phyloP scores from a whole-genome alignment of 2,888 invertebrate genomes.

The Mimachlamys varia region DNA sequence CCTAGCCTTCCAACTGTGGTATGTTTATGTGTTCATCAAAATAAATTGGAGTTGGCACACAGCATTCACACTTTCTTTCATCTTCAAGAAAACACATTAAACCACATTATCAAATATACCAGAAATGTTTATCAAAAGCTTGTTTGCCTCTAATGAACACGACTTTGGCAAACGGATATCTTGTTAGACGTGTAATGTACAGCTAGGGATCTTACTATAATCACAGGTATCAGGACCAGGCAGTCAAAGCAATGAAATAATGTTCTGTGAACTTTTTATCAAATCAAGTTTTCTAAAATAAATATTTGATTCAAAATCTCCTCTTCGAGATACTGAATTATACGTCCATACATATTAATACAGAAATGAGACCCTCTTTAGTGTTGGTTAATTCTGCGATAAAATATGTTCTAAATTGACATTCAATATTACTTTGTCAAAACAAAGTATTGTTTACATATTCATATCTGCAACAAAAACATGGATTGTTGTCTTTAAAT shows the following conservation, averaged over 20 bases:
- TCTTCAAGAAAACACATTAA: slow-evolving; percentile 13
- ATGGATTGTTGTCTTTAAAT: neutral
- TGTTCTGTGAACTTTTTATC: neutral
- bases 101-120: neutral
- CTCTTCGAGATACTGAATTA: neutral
- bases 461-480: neutral
- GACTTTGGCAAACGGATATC: neutral
- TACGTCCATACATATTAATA: neutral
- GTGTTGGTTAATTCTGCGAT: neutral
- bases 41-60: neutral
- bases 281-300: neutral
- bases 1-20: too few species aligned
- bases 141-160: neutral
- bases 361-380: neutral
- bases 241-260: neutral
- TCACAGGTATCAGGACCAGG: neutral
- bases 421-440: neutral
- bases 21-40: too few species aligned
- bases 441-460: neutral
- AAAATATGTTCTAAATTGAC: neutral
- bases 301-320: neutral
- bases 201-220: neutral
- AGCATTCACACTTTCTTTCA: neutral
- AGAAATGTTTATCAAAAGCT: neutral
- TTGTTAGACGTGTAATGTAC: neutral